These are phyloP conservation scores for Siphamia tubifer DNA, from an alignment of 2,113 vertebrate genomes.

Conservation along the genomic window DNA sequence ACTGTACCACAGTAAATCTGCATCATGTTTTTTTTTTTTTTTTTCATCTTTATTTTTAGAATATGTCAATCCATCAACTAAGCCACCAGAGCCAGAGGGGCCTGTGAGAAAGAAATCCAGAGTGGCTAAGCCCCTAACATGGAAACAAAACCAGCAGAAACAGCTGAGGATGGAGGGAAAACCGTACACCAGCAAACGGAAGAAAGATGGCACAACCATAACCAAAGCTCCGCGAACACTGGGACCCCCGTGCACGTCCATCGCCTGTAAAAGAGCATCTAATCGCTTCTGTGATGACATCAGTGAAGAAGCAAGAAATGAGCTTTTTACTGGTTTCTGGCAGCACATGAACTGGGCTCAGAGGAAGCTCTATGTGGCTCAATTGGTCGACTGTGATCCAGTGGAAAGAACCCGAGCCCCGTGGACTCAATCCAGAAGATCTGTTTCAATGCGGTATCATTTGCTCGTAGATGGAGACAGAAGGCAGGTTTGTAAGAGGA, in stretches of 20 bases:
- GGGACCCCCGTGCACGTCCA: constrained; percentile 10
- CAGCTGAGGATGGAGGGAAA: constrained; percentile 45
- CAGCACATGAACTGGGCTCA: constrained; percentile 34
- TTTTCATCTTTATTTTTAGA: too few relatives aligned
- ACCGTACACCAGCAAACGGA: constrained; percentile 27
- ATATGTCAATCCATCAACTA: not conserved
- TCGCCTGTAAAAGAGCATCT: constrained; percentile 27
- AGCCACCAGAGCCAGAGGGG: constrained; percentile 4
- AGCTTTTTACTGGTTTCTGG: constrained; percentile 29
- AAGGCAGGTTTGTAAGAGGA: constrained; percentile 44
- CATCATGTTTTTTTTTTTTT: too few relatives aligned
- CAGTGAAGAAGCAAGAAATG: constrained; percentile 5
- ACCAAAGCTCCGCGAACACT: constrained; percentile 29
- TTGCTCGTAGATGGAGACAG: not conserved
- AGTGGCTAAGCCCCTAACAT: constrained; percentile 20
- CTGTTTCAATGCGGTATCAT: constrained; percentile 41
- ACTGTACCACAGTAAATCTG: too few relatives aligned
- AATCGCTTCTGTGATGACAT: constrained; percentile 45
- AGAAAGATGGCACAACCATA: constrained; percentile 21
- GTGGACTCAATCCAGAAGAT: constrained; percentile 31
- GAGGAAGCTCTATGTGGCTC: constrained; percentile 22
- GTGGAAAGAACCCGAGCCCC: constrained; percentile 36
- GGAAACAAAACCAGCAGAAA: constrained; percentile 44
- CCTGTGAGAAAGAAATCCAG: constrained; percentile 12
- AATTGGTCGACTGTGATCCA: constrained; percentile 23